phyloP scores from a whole-genome alignment of 1,140 invertebrate species.

The Mesaphorura yosii region DNA sequence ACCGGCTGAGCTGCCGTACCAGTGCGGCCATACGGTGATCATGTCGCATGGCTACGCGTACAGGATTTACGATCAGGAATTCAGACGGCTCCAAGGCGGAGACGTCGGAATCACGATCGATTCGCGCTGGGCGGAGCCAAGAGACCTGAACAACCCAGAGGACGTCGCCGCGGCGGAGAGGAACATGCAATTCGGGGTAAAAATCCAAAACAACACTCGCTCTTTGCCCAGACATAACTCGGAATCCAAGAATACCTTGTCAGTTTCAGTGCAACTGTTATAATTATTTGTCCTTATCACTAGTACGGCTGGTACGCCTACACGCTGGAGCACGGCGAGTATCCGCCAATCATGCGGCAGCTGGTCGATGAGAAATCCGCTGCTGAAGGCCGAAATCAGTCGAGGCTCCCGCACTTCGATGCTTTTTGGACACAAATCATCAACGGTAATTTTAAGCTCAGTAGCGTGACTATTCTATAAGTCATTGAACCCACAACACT shows the following conservation, averaged over 20 bases:
- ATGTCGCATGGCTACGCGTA: slow-evolving; percentile 46
- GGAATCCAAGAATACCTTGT: no score
- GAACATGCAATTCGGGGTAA: slow-evolving; percentile 39
- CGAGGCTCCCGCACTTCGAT: slow-evolving; percentile 42
- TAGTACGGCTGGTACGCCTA: slow-evolving; percentile 22
- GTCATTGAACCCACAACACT: neutral
- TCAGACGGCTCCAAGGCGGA: slow-evolving; percentile 27
- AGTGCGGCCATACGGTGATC: slow-evolving; percentile 43
- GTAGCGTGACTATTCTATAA: neutral
- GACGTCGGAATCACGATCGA: slow-evolving; percentile 50
- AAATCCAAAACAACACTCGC: no score
- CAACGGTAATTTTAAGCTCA: no score
- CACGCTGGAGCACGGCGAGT: slow-evolving; percentile 33
- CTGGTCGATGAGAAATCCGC: slow-evolving; percentile 44
- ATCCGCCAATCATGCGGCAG: slow-evolving; percentile 47
- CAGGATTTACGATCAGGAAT: slow-evolving; percentile 27
- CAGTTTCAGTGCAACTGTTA: no score
- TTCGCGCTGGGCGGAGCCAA: slow-evolving; percentile 49
- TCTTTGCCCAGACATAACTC: neutral
- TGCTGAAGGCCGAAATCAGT: slow-evolving; percentile 37
- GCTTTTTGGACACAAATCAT: slow-evolving; percentile 33
- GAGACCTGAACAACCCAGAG: slow-evolving; percentile 37
- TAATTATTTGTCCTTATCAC: no score
- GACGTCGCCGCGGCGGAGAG: slow-evolving; percentile 44
- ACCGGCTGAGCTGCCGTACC: neutral